Conservation (phyloP, 2,888 invertebrate genomes). For the Tridacna crocea region DNA sequence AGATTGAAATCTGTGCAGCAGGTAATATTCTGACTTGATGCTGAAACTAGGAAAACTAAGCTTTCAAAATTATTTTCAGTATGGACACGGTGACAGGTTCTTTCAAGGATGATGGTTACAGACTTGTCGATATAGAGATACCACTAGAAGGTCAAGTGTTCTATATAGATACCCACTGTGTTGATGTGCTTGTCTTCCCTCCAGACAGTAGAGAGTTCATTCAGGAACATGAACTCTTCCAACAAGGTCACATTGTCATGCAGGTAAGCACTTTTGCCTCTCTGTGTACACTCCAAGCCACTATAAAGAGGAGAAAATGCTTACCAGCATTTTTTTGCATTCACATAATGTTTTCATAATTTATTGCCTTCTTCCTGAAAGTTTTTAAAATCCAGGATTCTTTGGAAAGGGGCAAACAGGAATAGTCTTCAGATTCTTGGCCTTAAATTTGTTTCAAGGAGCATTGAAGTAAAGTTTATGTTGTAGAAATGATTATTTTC, state of each 20-base stretch:
- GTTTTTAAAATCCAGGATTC: background rate
- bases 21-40: no score
- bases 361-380: background rate
- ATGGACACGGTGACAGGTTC: conserved; percentile 68
- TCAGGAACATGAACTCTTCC: conserved; percentile 71
- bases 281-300: no score
- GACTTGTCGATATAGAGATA: conserved; percentile 61
- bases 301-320: no score
- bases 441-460: no score
- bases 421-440: no score
- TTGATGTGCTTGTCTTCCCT: conserved; percentile 79
- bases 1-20: no score
- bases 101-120: conserved; percentile 74
- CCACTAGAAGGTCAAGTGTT: conserved; percentile 70
- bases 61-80: conserved; percentile 54
- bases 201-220: conserved; percentile 71
- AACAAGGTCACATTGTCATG: conserved; percentile 76
- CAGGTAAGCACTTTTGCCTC: conserved; percentile 80
- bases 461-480: no score
- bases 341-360: no score
- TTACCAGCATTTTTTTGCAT: no score
- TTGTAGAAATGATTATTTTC: no score
- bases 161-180: conserved; percentile 77
- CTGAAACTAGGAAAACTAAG: background rate
- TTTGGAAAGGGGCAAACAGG: no score